Conservation (phyloP, 2,797 vertebrate species). For the Ispidina lecontei region DNA sequence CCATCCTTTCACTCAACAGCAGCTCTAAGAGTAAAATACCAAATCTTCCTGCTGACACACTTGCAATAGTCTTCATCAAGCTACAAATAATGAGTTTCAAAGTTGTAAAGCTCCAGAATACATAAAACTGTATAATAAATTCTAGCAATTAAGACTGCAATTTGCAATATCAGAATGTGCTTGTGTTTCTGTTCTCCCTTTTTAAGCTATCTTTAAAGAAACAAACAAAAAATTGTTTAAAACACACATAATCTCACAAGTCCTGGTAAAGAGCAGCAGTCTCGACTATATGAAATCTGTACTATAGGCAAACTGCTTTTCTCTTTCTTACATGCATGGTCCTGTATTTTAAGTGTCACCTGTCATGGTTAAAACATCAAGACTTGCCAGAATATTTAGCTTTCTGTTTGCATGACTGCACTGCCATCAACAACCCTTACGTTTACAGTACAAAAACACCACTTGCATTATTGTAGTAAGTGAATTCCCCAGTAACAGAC, state of each 20-base stretch:
- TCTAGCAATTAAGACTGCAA: background rate
- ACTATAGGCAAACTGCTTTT: background rate
- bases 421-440: background rate
- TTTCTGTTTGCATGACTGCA: background rate
- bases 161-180: rapidly evolving
- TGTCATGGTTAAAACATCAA: background rate
- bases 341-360: background rate
- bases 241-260: background rate
- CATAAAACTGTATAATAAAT: background rate
- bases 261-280: background rate
- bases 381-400: background rate
- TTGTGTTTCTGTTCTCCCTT: background rate
- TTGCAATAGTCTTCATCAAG: rapidly evolving
- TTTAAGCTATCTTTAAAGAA: background rate
- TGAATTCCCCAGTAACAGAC: background rate
- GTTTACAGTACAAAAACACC: background rate
- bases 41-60: background rate
- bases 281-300: background rate
- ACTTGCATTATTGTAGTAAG: background rate
- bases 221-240: background rate
- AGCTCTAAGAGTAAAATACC: background rate
- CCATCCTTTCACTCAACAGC: background rate
- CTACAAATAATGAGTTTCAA: background rate
- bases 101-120: background rate
- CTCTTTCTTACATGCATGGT: background rate